A percentile compares a stretch with the other conserved stretches of the same genome.
These are phyloP conservation scores for Halichoerus grypus DNA, from an alignment of 2,113 vertebrate genomes.

Conservation along the genomic window DNA sequence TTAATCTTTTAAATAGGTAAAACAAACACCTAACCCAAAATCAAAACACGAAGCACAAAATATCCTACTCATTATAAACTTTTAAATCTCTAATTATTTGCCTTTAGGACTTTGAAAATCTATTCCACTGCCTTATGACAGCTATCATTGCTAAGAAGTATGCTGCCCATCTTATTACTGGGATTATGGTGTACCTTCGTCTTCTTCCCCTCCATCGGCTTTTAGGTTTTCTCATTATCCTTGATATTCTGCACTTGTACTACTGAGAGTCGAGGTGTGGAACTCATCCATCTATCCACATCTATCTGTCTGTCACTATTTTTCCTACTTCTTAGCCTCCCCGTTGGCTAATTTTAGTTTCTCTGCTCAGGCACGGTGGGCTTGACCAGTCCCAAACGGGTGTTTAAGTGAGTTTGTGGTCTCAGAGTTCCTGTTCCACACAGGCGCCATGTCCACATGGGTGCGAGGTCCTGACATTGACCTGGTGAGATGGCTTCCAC, in stretches of 20 bases:
- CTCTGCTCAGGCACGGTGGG: background rate
- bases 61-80: constrained; percentile 7
- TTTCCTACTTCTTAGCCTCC: background rate
- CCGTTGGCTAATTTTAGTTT: background rate
- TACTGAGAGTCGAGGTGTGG: background rate
- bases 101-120: constrained; percentile 8
- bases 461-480: too few relatives aligned
- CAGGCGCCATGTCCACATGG: background rate
- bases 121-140: background rate
- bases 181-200: background rate
- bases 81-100: constrained; percentile 20
- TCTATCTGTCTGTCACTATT: background rate
- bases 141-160: background rate
- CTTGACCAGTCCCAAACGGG: background rate
- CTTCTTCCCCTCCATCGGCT: background rate
- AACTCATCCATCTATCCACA: background rate
- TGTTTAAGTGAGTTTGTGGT: background rate
- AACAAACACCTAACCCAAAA: constrained; percentile 30
- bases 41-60: background rate
- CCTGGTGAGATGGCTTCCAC: background rate
- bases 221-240: constrained; percentile 11
- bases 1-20: constrained; percentile 37
- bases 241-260: background rate
- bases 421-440: background rate
- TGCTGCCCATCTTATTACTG: background rate